Percentiles rank a stretch among this genome's conserved stretches.
phyloP scores from a whole-genome alignment of 2,797 vertebrate species.

The Dallia pectoralis region DNA sequence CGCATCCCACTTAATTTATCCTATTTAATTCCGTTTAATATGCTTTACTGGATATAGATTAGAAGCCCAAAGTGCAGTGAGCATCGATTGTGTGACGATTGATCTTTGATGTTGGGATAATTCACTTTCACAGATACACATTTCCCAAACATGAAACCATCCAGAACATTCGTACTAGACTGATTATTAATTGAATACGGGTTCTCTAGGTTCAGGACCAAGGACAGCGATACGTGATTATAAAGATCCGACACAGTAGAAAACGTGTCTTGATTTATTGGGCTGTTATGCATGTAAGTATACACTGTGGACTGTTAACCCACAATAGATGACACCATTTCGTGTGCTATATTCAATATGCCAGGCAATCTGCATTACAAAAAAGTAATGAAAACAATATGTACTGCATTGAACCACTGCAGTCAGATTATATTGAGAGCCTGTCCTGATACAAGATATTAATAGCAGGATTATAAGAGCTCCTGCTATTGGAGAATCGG shows the following conservation, averaged over 20 bases:
- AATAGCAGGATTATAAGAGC: background rate
- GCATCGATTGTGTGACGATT: background rate
- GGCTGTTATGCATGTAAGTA: background rate
- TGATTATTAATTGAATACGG: background rate
- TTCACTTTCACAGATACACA: background rate
- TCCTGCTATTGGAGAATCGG: background rate
- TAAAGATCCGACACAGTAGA: background rate
- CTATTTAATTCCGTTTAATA: background rate
- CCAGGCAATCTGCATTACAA: background rate
- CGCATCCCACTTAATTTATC: background rate
- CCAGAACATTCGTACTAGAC: background rate
- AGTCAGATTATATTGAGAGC: background rate
- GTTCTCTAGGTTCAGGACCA: slow-evolving; percentile 50
- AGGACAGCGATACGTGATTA: slow-evolving; percentile 45
- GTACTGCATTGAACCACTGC: background rate
- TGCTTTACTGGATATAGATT: background rate
- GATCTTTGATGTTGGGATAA: background rate
- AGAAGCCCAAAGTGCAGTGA: background rate
- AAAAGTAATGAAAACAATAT: background rate
- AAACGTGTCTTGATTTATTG: too few species aligned
- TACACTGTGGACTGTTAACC: background rate
- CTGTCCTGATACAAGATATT: background rate
- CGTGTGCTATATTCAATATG: too few species aligned
- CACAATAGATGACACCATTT: too few species aligned
- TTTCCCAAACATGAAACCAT: background rate